A percentile compares a stretch with the other conserved stretches of the same genome.
Conservation (phyloP, 2,888 invertebrate species). For the Ophion ventricosus region DNA sequence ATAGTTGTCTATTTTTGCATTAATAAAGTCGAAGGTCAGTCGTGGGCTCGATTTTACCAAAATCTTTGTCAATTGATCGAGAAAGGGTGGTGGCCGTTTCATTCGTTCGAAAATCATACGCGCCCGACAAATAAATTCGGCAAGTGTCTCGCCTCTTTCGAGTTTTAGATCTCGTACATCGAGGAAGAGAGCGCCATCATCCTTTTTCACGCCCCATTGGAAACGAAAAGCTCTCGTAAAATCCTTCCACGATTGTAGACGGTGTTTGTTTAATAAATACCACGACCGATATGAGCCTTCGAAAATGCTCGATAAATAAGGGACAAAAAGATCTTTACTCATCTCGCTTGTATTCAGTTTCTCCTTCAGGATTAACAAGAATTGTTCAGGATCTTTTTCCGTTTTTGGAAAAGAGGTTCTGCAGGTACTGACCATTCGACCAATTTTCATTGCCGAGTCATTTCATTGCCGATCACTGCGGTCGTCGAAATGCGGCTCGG, state of each 20-base stretch:
- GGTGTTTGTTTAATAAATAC: background rate
- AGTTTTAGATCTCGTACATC: background rate
- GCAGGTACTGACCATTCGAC: slow-evolving; percentile 22
- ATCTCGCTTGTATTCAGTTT: slow-evolving; percentile 30
- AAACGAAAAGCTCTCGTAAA: background rate
- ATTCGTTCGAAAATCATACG: background rate
- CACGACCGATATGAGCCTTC: slow-evolving; percentile 46
- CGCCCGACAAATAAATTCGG: background rate
- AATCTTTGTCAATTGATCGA: background rate
- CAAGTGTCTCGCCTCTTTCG: background rate
- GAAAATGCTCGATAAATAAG: slow-evolving; percentile 35
- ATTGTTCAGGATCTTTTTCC: slow-evolving; percentile 44
- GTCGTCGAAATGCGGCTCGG: too few species aligned
- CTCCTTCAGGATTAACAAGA: slow-evolving; percentile 17
- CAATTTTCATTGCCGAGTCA: slow-evolving; percentile 26
- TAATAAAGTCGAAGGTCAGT: slow-evolving; percentile 1
- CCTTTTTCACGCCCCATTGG: background rate
- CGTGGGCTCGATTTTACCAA: background rate
- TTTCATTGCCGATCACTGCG: too few species aligned
- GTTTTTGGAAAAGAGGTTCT: slow-evolving; percentile 25
- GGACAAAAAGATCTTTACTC: slow-evolving; percentile 20
- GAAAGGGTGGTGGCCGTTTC: background rate
- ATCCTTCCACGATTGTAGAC: background rate
- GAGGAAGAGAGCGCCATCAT: background rate
- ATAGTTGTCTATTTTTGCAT: background rate